These are phyloP conservation scores for Yponomeuta plumbellus DNA, from an alignment of 2,888 invertebrate genomes.

Conservation along the genomic window DNA sequence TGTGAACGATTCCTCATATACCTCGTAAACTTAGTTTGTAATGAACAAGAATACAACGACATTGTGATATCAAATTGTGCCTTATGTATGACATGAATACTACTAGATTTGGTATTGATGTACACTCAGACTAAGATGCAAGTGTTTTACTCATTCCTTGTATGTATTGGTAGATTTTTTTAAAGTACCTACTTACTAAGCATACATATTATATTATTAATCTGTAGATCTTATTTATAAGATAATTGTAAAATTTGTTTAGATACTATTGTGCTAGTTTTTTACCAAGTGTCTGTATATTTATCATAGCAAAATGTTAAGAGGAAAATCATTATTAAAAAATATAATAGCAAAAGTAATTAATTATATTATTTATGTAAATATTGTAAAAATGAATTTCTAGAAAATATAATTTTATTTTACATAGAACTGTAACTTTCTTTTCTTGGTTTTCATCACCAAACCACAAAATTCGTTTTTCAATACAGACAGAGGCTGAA, in stretches of 20 bases:
- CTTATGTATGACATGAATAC: not conserved
- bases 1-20: slow-evolving; percentile 4
- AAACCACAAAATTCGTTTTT: no score
- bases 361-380: slow-evolving; percentile 30
- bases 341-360: no score
- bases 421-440: not conserved
- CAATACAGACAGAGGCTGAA: no score
- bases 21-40: slow-evolving; percentile 11
- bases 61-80: slow-evolving; percentile 4
- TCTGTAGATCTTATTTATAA: not conserved
- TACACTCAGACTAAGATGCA: not conserved
- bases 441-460: not conserved
- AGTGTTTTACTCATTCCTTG: not conserved
- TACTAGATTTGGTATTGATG: not conserved
- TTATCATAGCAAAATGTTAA: not conserved
- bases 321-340: not conserved
- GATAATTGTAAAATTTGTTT: not conserved
- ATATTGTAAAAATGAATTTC: slow-evolving; percentile 23
- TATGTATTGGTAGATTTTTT: not conserved
- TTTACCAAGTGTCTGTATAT: not conserved
- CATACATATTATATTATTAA: no score
- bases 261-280: not conserved
- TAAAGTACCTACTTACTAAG: not conserved
- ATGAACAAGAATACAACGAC: not conserved
- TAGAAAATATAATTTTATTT: slow-evolving; percentile 11